These are phyloP conservation scores for Punctoribates punctum DNA, from an alignment of 2,888 invertebrate species.

Conservation along the genomic window DNA sequence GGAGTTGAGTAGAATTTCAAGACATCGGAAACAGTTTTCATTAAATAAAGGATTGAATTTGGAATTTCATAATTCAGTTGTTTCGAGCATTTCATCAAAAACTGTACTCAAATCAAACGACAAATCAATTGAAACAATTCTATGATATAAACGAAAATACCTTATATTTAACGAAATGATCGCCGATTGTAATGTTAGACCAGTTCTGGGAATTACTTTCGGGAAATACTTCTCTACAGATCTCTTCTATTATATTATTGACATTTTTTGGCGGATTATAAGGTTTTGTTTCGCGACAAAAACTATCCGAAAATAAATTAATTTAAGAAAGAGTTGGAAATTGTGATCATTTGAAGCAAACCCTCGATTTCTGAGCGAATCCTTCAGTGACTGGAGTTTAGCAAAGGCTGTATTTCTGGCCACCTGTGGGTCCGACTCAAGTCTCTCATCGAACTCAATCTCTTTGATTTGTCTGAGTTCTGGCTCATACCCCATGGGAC, in stretches of 20 bases:
- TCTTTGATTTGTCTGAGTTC: constrained; percentile 17
- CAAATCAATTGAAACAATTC: neutral
- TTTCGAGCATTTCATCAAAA: constrained; percentile 67
- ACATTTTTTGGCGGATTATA: constrained; percentile 71
- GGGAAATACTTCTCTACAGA: constrained; percentile 59
- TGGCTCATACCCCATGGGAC: constrained; percentile 33
- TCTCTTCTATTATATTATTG: constrained; percentile 60
- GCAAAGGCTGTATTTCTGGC: constrained; percentile 32
- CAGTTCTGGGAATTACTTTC: constrained; percentile 46
- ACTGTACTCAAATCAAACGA: constrained; percentile 48
- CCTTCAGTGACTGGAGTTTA: constrained; percentile 22
- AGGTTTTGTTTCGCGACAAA: constrained; percentile 62
- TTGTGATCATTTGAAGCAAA: neutral
- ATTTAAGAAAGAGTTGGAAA: neutral
- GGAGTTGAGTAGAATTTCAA: constrained; percentile 68
- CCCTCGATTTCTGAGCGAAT: constrained; percentile 15
- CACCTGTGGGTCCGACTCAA: constrained; percentile 35
- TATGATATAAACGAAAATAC: constrained; percentile 47
- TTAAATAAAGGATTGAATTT: constrained; percentile 71
- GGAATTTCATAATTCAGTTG: constrained; percentile 74
- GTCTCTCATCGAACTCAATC: constrained; percentile 33
- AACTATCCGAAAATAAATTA: neutral
- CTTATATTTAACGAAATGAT: constrained; percentile 62
- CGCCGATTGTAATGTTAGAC: constrained; percentile 51
- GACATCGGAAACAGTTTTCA: constrained; percentile 70